phyloP scores from a whole-genome alignment of 2,797 vertebrate genomes.

The Spinus olivaceus region DNA sequence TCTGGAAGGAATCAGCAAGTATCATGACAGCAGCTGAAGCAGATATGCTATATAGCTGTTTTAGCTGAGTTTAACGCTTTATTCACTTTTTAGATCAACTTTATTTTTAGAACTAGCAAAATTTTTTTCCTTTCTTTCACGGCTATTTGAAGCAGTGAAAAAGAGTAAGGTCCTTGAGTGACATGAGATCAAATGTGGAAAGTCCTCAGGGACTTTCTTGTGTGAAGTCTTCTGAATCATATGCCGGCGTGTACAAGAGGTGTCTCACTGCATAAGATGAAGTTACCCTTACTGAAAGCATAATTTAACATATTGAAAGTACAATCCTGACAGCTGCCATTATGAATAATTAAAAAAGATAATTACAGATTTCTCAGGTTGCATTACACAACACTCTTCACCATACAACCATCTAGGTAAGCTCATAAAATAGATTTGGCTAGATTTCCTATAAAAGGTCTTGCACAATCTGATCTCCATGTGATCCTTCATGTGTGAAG shows the following conservation, averaged over 20 bases:
- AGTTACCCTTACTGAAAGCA: background rate
- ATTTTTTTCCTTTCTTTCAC: background rate
- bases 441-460: background rate
- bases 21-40: background rate
- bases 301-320: slow-evolving; percentile 15
- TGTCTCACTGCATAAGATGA: background rate
- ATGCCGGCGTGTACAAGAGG: background rate
- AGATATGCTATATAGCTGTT: background rate
- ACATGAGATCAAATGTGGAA: background rate
- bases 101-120: background rate
- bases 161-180: background rate
- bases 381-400: background rate
- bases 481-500: background rate
- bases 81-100: background rate
- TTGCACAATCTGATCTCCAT: background rate
- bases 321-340: background rate
- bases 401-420: background rate
- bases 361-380: background rate
- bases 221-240: background rate
- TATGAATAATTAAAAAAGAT: slow-evolving; percentile 32
- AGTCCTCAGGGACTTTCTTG: background rate
- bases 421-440: background rate
- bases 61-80: background rate
- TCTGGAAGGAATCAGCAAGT: background rate
- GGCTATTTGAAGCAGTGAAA: background rate